Evolutionary conservation across 2,888 invertebrate genomes (phyloP).

Genomic region (Odontomyia ornata): DNA sequence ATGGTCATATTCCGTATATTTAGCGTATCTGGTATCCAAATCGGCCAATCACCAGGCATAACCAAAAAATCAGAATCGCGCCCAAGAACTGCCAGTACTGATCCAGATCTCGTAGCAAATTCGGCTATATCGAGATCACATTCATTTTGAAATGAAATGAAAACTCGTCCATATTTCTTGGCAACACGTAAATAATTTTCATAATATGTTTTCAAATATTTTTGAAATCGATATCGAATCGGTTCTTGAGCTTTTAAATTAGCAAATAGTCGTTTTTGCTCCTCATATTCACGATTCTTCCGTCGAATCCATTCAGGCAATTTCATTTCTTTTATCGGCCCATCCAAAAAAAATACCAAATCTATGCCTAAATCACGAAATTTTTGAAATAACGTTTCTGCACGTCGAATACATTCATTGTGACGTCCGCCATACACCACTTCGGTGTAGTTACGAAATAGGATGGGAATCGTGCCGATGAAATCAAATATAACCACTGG

Average conservation of each 20-base stretch:
- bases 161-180: conserved; percentile 45
- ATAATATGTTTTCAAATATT: conserved; percentile 34
- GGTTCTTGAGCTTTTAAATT: conserved; percentile 32
- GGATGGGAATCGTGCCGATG: conserved; percentile 37
- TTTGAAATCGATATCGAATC: not conserved
- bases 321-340: conserved; percentile 47
- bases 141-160: conserved; percentile 47
- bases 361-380: conserved; percentile 41
- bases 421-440: conserved; percentile 46
- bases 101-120: conserved; percentile 39
- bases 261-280: conserved; percentile 28
- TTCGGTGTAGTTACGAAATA: conserved; percentile 28
- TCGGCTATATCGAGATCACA: conserved; percentile 47
- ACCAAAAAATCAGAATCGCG: conserved; percentile 49
- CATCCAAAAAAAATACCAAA: conserved; percentile 47
- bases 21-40: conserved; percentile 44
- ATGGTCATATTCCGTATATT: conserved; percentile 32
- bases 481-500: conserved; percentile 48
- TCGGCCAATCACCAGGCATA: conserved; percentile 45
- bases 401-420: conserved; percentile 11
- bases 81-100: conserved; percentile 44
- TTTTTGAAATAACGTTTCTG: conserved; percentile 39
- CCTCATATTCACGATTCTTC: conserved; percentile 42
- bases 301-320: conserved; percentile 23
- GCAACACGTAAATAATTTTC: conserved; percentile 43